phyloP scores from a whole-genome alignment of 1,140 invertebrate genomes.

The Eubasilissa regina region DNA sequence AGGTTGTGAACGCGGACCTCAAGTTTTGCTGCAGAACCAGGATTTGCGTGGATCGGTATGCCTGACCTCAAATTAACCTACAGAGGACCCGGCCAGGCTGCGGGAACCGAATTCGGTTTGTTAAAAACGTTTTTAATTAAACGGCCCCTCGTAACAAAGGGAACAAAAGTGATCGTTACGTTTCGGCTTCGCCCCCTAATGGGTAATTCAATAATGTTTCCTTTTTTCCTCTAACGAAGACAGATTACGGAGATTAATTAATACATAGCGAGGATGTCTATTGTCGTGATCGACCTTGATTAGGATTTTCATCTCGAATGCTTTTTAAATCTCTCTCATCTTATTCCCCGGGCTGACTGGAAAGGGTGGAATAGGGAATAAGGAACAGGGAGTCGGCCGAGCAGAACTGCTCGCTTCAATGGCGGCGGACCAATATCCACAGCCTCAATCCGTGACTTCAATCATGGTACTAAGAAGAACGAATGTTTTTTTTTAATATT shows the following conservation, averaged over 20 bases:
- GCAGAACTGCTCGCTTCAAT: not conserved
- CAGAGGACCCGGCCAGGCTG: not conserved
- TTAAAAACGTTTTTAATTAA: slow-evolving; percentile 26
- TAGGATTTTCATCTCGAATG: slow-evolving; percentile 39
- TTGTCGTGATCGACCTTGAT: slow-evolving; percentile 27
- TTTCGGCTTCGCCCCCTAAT: slow-evolving; percentile 9
- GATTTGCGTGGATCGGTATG: no score
- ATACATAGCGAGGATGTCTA: slow-evolving; percentile 6
- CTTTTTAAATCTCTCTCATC: slow-evolving; percentile 16
- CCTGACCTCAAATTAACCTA: not conserved
- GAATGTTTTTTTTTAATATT: not conserved
- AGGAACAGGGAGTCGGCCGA: not conserved
- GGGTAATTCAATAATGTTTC: slow-evolving; percentile 30
- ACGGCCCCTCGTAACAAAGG: not conserved
- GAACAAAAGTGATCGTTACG: slow-evolving; percentile 28
- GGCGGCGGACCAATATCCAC: slow-evolving; percentile 15
- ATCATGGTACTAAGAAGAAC: not conserved
- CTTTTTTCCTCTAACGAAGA: slow-evolving; percentile 36
- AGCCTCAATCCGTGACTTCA: not conserved
- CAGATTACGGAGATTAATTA: slow-evolving; percentile 33
- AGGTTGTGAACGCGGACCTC: not conserved
- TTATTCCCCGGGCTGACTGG: not conserved
- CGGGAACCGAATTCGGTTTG: not conserved
- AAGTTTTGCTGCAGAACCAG: not conserved
- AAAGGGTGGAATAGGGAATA: not conserved